phyloP scores from a whole-genome alignment of 2,888 invertebrate species.

The Conops quadrifasciatus region DNA sequence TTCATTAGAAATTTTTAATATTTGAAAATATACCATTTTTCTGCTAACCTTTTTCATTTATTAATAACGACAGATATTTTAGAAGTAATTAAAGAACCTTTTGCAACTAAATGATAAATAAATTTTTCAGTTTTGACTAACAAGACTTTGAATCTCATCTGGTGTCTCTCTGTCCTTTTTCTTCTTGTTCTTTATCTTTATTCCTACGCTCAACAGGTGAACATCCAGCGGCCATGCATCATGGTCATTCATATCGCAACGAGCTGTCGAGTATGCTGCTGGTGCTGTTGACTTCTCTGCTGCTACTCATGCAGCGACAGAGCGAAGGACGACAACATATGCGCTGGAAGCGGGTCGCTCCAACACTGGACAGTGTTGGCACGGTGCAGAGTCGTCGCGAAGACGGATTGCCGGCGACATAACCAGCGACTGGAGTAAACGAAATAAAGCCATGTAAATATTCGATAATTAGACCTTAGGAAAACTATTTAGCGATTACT shows the following conservation, averaged over 20 bases:
- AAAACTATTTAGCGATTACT: background rate
- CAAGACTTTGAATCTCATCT: background rate
- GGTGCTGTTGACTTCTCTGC: slow-evolving; percentile 52
- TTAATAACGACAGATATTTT: too few relatives aligned
- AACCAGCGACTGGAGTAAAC: slow-evolving; percentile 21
- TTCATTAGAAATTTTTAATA: too few relatives aligned
- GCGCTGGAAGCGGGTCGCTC: slow-evolving; percentile 45
- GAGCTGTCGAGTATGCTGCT: slow-evolving; percentile 51
- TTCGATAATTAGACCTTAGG: slow-evolving; percentile 8
- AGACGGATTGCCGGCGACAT: slow-evolving; percentile 8
- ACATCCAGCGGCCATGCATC: slow-evolving; percentile 88
- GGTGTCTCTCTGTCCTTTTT: background rate
- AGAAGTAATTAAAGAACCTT: too few relatives aligned
- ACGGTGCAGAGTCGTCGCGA: too few relatives aligned
- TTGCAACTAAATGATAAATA: too few relatives aligned
- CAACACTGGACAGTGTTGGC: too few relatives aligned
- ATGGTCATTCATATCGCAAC: slow-evolving; percentile 67
- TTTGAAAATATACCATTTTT: too few relatives aligned
- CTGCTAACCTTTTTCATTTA: too few relatives aligned
- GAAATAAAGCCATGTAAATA: slow-evolving; percentile 11
- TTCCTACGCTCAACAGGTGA: slow-evolving; percentile 70
- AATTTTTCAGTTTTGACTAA: too few relatives aligned
- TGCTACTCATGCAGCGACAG: slow-evolving; percentile 47
- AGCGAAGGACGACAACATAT: slow-evolving; percentile 44
- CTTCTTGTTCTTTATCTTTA: slow-evolving; percentile 1